Evolutionary conservation across 1,140 invertebrate genomes (phyloP), one percentile per base, ranked within the genome.

Genomic region (Trichoplusia ni): DNA sequence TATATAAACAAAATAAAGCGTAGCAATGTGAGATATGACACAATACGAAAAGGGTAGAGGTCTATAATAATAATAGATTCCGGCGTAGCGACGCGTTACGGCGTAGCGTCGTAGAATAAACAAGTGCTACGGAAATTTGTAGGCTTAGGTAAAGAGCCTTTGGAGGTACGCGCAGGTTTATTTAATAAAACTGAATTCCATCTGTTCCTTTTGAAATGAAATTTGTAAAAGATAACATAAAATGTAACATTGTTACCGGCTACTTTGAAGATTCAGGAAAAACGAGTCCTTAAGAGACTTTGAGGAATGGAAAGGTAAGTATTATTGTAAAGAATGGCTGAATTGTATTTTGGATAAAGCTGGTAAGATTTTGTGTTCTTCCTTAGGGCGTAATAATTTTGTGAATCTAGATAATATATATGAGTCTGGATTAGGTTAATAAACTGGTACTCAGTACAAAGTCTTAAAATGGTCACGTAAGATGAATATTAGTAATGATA

Each of bases 91-190:
- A 47, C 25, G 42, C 47, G 58, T 23, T 67, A 69, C 67, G 60
- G 31, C 69, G 64, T 71, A 71, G 65, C 65, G 37, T 25, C 54
- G 65, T 61, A 64, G 64, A 62, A 71, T 61, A 64, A 71, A 71
- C 65, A 67, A 59, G 53, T 58, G 69, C 63, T 71, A 66, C 68
- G 68, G 13, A 47, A 53, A 53, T 67, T 59, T 33, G 66, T 54
- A 53, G 44, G 44, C 60, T 51, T 44, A 54, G 37, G 37, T 44
- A 33, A 42, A 54, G 46, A 40, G 49, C 21, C 29, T 49, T 61
- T 44, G 58, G 16, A 60, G 29, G 58, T 61, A 42, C 42, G 19
- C 14, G 14, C 4, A 27, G 35, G 47, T 44, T 53, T 53, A 44
- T 54, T 53, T 53, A 63, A 54, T 53, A 42, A 54, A 54, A 63